Evolutionary conservation across 2,888 invertebrate species (phyloP).

Genomic region (Mimas tiliae): DNA sequence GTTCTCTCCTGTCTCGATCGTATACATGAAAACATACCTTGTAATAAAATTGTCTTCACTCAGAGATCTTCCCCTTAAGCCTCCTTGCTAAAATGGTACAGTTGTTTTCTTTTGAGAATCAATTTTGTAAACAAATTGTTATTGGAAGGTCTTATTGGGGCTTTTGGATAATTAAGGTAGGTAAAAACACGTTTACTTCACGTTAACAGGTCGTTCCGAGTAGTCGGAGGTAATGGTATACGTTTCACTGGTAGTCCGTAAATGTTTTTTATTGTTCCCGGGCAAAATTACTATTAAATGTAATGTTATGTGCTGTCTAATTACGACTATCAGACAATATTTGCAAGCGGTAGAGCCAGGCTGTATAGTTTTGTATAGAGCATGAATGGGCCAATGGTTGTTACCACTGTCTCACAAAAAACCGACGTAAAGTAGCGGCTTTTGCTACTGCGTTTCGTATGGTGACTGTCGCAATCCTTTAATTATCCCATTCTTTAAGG

Average conservation of each 20-base stretch:
- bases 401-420: too few species aligned
- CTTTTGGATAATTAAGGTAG: not conserved
- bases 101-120: constrained; percentile 22
- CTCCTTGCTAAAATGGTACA: constrained; percentile 15
- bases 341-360: too few species aligned
- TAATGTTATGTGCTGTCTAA: too few species aligned
- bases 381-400: too few species aligned
- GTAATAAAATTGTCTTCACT: not conserved
- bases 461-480: too few species aligned
- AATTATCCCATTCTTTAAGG: too few species aligned
- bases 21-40: not conserved
- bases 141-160: constrained; percentile 14
- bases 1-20: too few species aligned
- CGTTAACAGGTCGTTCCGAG: constrained; percentile 4
- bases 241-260: not conserved
- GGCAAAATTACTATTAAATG: not conserved
- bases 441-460: too few species aligned
- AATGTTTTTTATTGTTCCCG: not conserved
- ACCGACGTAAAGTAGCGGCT: too few species aligned
- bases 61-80: constrained; percentile 6
- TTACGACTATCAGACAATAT: too few species aligned
- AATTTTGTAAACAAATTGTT: constrained; percentile 21
- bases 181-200: constrained; percentile 1
- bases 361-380: too few species aligned
- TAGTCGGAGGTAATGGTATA: not conserved